A percentile compares a stretch with the other conserved stretches of the same genome.
Evolutionary conservation across 2,888 invertebrate genomes (phyloP).

Genomic region (Plebejus argus): DNA sequence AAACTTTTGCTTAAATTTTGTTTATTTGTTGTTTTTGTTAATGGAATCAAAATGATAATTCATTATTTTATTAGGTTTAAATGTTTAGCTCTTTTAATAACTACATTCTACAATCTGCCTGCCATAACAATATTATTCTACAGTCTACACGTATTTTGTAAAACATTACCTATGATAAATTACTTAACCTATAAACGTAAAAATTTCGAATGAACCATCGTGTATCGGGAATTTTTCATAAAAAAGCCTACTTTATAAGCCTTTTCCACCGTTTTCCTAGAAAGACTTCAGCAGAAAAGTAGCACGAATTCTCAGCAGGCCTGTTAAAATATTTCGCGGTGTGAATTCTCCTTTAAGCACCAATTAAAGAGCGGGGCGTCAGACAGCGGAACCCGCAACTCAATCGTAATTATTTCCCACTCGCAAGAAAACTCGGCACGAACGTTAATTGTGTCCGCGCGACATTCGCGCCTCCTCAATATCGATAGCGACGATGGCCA

Average conservation of each 20-base stretch:
- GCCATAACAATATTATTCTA: too few relatives aligned
- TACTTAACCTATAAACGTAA: neutral
- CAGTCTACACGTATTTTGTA: too few relatives aligned
- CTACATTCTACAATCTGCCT: too few relatives aligned
- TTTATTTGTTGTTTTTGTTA: slow-evolving; percentile 8
- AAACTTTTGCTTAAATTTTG: neutral
- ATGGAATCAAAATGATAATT: neutral
- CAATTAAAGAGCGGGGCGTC: slow-evolving; percentile 65
- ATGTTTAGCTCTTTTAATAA: too few relatives aligned
- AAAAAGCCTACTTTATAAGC: neutral
- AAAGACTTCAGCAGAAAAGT: neutral
- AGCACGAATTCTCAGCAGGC: slow-evolving; percentile 37
- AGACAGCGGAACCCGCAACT: slow-evolving; percentile 66
- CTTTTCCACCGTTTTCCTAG: neutral
- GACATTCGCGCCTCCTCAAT: neutral
- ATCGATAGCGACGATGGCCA: neutral
- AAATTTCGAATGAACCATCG: neutral
- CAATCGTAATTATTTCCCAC: slow-evolving; percentile 72
- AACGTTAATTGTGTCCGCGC: slow-evolving; percentile 61
- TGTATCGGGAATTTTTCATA: neutral
- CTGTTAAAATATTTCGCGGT: slow-evolving; percentile 50
- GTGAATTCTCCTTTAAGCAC: slow-evolving; percentile 67
- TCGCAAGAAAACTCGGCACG: slow-evolving; percentile 66
- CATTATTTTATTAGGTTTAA: neutral
- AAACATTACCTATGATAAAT: neutral